These are phyloP conservation scores for Pseudois nayaur DNA, from an alignment of 2,113 vertebrate genomes.

Conservation along the genomic window DNA sequence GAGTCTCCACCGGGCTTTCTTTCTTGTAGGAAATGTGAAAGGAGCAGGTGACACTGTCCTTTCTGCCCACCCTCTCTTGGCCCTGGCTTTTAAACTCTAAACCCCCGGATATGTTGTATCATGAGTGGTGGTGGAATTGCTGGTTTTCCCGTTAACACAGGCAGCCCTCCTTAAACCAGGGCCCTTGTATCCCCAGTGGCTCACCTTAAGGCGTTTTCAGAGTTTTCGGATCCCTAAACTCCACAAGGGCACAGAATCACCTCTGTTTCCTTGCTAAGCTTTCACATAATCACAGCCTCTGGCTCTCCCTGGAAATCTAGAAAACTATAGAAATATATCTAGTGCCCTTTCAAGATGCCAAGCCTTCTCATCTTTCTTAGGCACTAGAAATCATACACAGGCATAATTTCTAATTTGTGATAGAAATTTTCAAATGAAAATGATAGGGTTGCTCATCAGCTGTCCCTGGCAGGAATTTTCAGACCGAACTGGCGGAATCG, in stretches of 20 bases:
- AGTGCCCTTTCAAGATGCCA: slow-evolving; percentile 16
- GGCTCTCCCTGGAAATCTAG: background rate
- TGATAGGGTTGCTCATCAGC: background rate
- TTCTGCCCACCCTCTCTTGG: background rate
- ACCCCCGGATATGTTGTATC: background rate
- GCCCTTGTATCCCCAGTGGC: background rate
- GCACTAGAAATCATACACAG: background rate
- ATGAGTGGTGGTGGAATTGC: background rate
- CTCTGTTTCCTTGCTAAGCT: background rate
- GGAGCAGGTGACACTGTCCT: background rate
- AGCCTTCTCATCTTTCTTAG: background rate
- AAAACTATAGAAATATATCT: background rate
- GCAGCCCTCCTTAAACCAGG: background rate
- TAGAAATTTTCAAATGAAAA: background rate
- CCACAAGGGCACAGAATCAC: background rate
- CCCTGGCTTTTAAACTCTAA: slow-evolving; percentile 18
- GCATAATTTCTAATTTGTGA: background rate
- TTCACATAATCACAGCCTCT: background rate
- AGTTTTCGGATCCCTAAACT: background rate
- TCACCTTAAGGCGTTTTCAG: background rate
- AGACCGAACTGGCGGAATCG: background rate
- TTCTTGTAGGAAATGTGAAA: slow-evolving; percentile 51
- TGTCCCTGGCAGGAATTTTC: background rate
- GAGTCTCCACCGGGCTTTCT: background rate
- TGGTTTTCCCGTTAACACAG: background rate